Evolutionary conservation across 2,888 invertebrate species (phyloP).

Genomic region (Drosophila flavopinicola): DNA sequence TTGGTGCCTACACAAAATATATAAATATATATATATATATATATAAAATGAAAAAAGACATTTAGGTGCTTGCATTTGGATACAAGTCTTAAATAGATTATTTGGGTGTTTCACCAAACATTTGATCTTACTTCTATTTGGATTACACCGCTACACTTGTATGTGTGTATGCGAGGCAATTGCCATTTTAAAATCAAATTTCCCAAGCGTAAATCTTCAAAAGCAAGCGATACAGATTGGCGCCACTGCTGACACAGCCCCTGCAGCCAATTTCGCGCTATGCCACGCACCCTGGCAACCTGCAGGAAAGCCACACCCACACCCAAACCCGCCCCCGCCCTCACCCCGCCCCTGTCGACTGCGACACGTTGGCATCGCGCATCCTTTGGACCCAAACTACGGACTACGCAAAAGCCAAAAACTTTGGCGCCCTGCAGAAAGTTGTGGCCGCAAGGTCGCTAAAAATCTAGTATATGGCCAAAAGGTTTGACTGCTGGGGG

Average conservation of each 20-base stretch:
- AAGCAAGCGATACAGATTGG: conserved; percentile 63
- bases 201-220: conserved; percentile 62
- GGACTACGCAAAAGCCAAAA: conserved; percentile 42
- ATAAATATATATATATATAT: too few relatives aligned
- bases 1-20: too few relatives aligned
- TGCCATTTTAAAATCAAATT: conserved; percentile 62
- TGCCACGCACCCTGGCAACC: conserved; percentile 43
- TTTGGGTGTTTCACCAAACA: background rate
- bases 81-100: background rate
- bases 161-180: conserved; percentile 22
- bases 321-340: background rate
- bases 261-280: conserved; percentile 56
- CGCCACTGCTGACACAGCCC: conserved; percentile 8
- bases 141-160: conserved; percentile 4
- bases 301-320: conserved; percentile 12
- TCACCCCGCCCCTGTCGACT: conserved; percentile 18
- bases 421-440: conserved; percentile 57
- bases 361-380: conserved; percentile 53
- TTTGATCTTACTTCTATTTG: too few relatives aligned
- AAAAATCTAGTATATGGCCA: conserved; percentile 48
- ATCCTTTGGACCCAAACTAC: conserved; percentile 36
- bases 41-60: too few relatives aligned
- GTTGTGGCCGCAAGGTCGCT: conserved; percentile 70
- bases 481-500: conserved; percentile 45
- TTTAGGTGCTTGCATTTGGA: too few relatives aligned